These are phyloP conservation scores for Myrmecophaga tridactyla DNA, from an alignment of 2,113 vertebrate genomes.

Conservation along the genomic window DNA sequence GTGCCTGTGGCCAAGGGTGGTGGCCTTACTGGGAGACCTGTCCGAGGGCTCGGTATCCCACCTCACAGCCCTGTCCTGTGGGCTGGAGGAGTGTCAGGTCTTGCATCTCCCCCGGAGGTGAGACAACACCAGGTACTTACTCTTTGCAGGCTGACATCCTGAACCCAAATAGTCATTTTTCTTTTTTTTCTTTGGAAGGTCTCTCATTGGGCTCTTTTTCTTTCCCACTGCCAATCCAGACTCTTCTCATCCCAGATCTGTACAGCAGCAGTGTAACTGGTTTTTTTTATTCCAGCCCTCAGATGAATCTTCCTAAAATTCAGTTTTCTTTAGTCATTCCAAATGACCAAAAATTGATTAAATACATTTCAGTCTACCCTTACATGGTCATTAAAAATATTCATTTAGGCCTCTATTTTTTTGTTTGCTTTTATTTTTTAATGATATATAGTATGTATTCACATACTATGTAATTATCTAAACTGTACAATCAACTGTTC, in stretches of 20 bases:
- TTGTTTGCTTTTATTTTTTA: no score
- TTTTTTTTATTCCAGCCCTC: not conserved
- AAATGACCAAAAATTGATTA: not conserved
- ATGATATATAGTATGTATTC: no score
- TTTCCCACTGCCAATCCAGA: not conserved
- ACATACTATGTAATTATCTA: no score
- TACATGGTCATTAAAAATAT: no score
- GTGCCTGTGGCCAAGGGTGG: not conserved
- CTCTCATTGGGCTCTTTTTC: not conserved
- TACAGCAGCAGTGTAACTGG: not conserved
- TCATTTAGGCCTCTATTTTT: no score
- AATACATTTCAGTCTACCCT: no score
- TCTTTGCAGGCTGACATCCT: not conserved
- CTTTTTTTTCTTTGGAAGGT: not conserved
- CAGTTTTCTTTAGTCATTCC: not conserved
- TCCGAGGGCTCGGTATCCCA: accelerated
- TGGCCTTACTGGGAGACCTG: no score
- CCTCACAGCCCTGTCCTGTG: not conserved
- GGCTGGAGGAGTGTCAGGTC: not conserved
- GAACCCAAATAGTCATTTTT: not conserved
- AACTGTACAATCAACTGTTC: no score
- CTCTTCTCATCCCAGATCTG: not conserved
- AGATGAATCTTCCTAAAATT: slow-evolving; percentile 35
- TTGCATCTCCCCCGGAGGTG: not conserved
- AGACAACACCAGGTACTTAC: not conserved